phyloP scores from a whole-genome alignment of 2,113 vertebrate genomes.

The Salvelinus fontinalis region DNA sequence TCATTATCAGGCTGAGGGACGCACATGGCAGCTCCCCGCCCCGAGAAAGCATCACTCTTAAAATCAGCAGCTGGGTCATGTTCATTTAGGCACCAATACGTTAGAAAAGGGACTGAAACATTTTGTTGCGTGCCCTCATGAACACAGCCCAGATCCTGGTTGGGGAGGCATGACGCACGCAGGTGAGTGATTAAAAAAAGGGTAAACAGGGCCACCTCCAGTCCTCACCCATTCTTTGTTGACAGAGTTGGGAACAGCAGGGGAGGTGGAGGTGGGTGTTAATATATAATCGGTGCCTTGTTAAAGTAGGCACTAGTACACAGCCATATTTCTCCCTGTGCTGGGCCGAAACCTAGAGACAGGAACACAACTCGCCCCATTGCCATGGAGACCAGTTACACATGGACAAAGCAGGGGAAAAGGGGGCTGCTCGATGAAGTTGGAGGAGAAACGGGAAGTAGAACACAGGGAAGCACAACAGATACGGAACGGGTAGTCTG shows the following conservation, averaged over 20 bases:
- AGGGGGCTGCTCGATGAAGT: too few species aligned
- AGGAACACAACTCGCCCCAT: neutral
- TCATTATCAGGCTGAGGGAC: too few species aligned
- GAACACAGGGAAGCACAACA: too few species aligned
- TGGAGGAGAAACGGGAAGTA: too few species aligned
- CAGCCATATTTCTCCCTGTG: slow-evolving; percentile 13
- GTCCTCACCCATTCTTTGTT: slow-evolving; percentile 17
- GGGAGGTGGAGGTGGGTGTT: slow-evolving; percentile 15
- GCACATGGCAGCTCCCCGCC: slow-evolving; percentile 13
- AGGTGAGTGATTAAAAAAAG: slow-evolving; percentile 15
- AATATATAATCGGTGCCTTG: slow-evolving; percentile 45
- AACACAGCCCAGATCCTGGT: neutral
- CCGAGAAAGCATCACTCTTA: slow-evolving; percentile 22
- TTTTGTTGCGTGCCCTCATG: too few species aligned
- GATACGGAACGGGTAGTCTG: too few species aligned
- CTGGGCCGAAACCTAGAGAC: neutral
- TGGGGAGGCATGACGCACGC: slow-evolving; percentile 21
- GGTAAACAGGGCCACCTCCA: slow-evolving; percentile 10
- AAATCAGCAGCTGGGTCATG: neutral
- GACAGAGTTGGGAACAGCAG: slow-evolving; percentile 19
- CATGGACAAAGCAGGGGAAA: neutral
- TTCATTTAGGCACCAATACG: too few species aligned
- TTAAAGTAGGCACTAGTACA: slow-evolving; percentile 37
- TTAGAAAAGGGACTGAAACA: too few species aligned
- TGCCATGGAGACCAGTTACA: slow-evolving; percentile 14